Evolutionary conservation across 2,113 vertebrate species (phyloP).

Genomic region (Corydoras maculifer): DNA sequence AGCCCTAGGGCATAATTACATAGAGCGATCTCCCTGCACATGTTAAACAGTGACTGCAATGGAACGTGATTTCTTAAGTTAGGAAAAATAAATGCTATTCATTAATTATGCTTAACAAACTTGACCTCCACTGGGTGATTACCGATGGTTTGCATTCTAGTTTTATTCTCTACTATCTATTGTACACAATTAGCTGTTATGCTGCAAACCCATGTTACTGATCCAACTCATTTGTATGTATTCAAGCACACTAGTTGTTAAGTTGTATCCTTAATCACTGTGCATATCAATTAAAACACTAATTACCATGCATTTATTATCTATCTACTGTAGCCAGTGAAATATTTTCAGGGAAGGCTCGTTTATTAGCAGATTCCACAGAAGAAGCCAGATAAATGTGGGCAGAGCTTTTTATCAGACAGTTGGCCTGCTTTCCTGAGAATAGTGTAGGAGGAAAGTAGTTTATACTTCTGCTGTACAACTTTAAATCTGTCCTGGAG

Average conservation of each 20-base stretch:
- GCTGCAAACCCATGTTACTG: too few relatives aligned
- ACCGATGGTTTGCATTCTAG: slow-evolving; percentile 21
- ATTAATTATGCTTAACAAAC: slow-evolving; percentile 26
- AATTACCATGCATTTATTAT: too few relatives aligned
- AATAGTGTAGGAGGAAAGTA: slow-evolving; percentile 26
- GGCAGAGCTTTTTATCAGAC: slow-evolving; percentile 1
- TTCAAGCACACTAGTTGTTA: too few relatives aligned
- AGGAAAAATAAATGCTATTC: slow-evolving; percentile 37
- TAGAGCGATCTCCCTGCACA: slow-evolving; percentile 16
- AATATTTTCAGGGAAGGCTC: background rate
- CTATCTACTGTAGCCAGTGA: too few relatives aligned
- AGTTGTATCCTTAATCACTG: too few relatives aligned
- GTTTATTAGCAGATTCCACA: slow-evolving; percentile 6
- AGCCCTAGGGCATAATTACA: slow-evolving; percentile 27
- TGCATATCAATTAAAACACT: too few relatives aligned
- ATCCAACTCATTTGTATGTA: too few relatives aligned
- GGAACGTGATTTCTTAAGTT: slow-evolving; percentile 21
- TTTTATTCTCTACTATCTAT: background rate
- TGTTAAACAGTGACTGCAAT: slow-evolving; percentile 34
- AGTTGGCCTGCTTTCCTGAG: slow-evolving; percentile 17
- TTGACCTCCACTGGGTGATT: slow-evolving; percentile 32
- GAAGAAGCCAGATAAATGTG: slow-evolving; percentile 8
- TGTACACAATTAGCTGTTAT: too few relatives aligned
- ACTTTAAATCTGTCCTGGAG: slow-evolving; percentile 10
- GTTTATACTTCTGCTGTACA: slow-evolving; percentile 8